These are phyloP conservation scores for Zapus hudsonius DNA, from an alignment of 2,113 vertebrate species.

Conservation along the genomic window DNA sequence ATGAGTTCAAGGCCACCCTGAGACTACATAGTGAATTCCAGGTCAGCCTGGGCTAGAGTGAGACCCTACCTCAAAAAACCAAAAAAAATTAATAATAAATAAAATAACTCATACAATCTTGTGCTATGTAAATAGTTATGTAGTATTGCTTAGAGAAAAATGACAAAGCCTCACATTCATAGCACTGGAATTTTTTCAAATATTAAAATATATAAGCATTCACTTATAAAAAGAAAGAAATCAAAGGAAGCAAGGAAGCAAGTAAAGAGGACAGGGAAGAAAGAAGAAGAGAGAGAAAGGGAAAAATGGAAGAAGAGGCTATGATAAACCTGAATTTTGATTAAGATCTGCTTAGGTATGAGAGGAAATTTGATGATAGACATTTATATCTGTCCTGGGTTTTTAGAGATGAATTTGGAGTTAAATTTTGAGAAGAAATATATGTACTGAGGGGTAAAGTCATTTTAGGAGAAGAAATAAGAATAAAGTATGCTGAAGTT, in stretches of 20 bases:
- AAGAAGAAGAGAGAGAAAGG: no score
- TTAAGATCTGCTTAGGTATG: neutral
- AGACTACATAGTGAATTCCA: no score
- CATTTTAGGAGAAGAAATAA: neutral
- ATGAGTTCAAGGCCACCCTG: no score
- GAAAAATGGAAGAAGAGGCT: neutral
- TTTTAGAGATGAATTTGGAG: neutral
- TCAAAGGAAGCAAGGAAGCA: no score
- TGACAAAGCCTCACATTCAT: neutral
- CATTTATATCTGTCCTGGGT: neutral
- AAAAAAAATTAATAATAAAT: no score
- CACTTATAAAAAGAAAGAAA: neutral
- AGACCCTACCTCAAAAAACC: no score
- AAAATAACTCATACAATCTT: neutral
- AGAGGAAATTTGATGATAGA: neutral
- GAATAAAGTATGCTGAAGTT: neutral
- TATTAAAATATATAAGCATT: neutral
- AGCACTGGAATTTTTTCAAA: neutral
- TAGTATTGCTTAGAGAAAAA: neutral
- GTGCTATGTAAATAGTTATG: neutral
- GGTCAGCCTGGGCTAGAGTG: no score
- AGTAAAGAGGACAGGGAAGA: no score
- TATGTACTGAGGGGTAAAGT: neutral
- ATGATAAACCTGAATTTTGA: neutral
- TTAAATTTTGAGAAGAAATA: neutral